Evolutionary conservation across 2,113 vertebrate species (phyloP).

Genomic region (Daboia siamensis): DNA sequence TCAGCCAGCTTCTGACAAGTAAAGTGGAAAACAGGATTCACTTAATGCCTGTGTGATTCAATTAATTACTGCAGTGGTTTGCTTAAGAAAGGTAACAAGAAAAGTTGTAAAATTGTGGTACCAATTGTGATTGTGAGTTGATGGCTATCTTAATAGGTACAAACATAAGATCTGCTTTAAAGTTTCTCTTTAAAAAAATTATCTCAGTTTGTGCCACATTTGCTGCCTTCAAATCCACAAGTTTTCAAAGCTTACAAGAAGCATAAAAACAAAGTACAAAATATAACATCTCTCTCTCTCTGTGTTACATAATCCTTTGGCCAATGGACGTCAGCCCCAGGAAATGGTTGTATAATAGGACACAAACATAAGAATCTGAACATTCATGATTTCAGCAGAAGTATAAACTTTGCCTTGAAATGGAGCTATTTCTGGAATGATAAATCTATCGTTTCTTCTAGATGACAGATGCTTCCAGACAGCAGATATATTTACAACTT

Average conservation of each 20-base stretch:
- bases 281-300: too few species aligned
- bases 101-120: neutral
- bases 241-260: neutral
- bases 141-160: neutral
- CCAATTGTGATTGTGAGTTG: neutral
- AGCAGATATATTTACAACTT: neutral
- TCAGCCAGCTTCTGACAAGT: neutral
- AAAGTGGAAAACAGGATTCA: neutral
- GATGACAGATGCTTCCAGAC: neutral
- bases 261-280: neutral
- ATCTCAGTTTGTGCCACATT: neutral
- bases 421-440: neutral
- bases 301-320: neutral
- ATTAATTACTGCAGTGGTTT: neutral
- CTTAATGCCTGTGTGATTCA: neutral
- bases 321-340: neutral
- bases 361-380: neutral
- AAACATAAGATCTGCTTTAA: neutral
- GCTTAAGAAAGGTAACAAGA: neutral
- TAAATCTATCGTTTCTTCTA: neutral
- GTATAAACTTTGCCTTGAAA: neutral
- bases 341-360: neutral
- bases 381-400: neutral
- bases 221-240: neutral
- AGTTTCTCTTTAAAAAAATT: neutral